These are phyloP conservation scores for Aegotheles bennettii DNA, from an alignment of 2,113 vertebrate genomes.

Conservation along the genomic window DNA sequence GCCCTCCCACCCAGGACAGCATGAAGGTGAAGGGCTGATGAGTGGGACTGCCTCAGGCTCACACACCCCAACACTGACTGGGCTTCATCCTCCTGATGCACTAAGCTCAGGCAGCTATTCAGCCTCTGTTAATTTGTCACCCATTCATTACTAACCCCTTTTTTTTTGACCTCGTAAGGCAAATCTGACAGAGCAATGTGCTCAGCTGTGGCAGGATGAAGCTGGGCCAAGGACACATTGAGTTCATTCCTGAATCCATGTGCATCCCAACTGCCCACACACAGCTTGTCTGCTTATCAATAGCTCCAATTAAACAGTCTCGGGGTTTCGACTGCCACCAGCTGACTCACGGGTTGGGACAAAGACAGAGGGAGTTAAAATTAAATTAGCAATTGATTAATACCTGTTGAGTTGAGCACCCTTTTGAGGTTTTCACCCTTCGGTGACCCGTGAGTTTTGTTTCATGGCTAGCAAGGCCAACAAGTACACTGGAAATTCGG, in stretches of 20 bases:
- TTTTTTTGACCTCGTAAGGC: not conserved
- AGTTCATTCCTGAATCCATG: not conserved
- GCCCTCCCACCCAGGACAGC: not conserved
- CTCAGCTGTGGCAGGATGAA: not conserved
- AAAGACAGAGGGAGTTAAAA: not conserved
- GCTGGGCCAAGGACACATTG: not conserved
- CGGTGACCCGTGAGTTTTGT: not conserved
- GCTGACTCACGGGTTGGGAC: not conserved
- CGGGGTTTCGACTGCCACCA: not conserved
- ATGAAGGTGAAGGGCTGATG: not conserved
- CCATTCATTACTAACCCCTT: not conserved
- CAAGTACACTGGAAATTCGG: not conserved
- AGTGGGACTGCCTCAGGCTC: not conserved
- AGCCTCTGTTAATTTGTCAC: not conserved
- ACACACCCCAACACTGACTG: not conserved
- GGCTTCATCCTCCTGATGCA: not conserved
- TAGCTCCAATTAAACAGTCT: constrained; percentile 7
- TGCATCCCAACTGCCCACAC: not conserved
- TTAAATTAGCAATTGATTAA: constrained; percentile 44
- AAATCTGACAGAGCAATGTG: not conserved
- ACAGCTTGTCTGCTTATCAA: constrained; percentile 6
- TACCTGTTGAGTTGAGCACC: not conserved
- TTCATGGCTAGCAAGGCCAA: not conserved
- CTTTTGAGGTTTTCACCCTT: not conserved
- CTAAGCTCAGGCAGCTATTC: not conserved